Percentiles rank a stretch among this genome's conserved stretches.
Evolutionary conservation across 2,888 invertebrate species (phyloP).

Genomic region (Machimus rusticus): DNA sequence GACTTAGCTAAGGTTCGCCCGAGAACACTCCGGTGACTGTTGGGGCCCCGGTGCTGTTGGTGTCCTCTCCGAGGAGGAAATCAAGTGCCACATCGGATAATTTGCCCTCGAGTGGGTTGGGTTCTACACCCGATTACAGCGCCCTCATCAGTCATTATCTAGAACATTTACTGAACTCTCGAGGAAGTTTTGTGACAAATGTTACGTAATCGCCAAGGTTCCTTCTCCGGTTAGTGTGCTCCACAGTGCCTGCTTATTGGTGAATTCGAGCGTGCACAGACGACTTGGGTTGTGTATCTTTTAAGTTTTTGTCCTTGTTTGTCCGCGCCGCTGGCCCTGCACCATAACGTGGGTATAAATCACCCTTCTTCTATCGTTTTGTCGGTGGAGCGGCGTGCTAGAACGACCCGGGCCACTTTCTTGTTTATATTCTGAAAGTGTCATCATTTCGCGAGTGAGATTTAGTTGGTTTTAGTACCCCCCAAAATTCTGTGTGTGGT

Average conservation of each 20-base stretch:
- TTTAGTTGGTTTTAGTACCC: not conserved
- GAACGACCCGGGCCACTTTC: not conserved
- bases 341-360: not conserved
- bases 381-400: not conserved
- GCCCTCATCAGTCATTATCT: not conserved
- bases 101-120: not conserved
- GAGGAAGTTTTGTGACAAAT: constrained; percentile 36
- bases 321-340: not conserved
- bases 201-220: constrained; percentile 36
- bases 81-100: constrained; percentile 11
- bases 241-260: constrained; percentile 9
- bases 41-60: not conserved
- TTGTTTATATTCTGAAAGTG: constrained; percentile 27
- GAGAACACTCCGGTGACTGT: not conserved
- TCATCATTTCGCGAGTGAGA: constrained; percentile 5
- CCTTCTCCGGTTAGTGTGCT: constrained; percentile 16
- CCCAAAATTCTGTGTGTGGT: not conserved
- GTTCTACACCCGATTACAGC: not conserved
- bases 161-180: not conserved
- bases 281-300: not conserved
- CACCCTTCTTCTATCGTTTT: not conserved
- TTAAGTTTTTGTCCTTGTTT: not conserved
- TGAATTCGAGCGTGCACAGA: constrained; percentile 1
- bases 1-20: not conserved
- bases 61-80: not conserved